Evolutionary conservation across 2,888 invertebrate species (phyloP), one percentile per base, ranked within the genome.

Genomic region (Rugalucina vietnamica): DNA sequence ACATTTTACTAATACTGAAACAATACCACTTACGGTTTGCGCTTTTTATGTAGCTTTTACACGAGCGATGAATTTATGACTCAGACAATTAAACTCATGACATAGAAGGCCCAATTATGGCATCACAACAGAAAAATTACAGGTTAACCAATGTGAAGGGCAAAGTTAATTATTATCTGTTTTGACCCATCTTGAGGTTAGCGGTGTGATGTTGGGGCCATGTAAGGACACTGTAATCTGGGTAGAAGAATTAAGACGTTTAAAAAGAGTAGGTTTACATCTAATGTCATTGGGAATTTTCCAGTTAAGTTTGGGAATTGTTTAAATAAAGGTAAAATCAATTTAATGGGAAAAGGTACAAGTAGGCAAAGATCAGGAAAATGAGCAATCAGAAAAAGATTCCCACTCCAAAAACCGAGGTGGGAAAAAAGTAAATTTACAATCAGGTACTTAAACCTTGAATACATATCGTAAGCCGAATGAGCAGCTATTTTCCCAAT

Each of bases 1-100:
- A 83, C 79, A 79, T 79, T 80, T 76, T 32, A 50, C 43, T 50
- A 57, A 18, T 43, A 54, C 39, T 57, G 72, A 83, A 83, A 79
- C 71, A 50, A 76, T 74, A 73, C 80, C 36, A 39, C 24, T 27
- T 57, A 76, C 54, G 80, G 74, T 14, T 74, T 82, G 73, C 50
- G 70, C 70, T 32, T 78, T 76, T 82, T 60, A 79, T 79, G 70
- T 49, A 39, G 34, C 27, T 14, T 49, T 76, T 79, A 69, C 76
- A 81, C 71, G 81, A 69, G n/a, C 29, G n/a, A n/a, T 24, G 37
- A 76, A 29, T 76, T 76, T 65, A 76, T 76, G 76, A 76, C 43
- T 76, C 76, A 76, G 34, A 36, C n/a, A 43, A 71, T 43, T 71
- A 27, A 65, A 65, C 65, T 34, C 34, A 34, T 65, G 65, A 21